phyloP scores from a whole-genome alignment of 2,797 vertebrate species.

The Argya squamiceps region DNA sequence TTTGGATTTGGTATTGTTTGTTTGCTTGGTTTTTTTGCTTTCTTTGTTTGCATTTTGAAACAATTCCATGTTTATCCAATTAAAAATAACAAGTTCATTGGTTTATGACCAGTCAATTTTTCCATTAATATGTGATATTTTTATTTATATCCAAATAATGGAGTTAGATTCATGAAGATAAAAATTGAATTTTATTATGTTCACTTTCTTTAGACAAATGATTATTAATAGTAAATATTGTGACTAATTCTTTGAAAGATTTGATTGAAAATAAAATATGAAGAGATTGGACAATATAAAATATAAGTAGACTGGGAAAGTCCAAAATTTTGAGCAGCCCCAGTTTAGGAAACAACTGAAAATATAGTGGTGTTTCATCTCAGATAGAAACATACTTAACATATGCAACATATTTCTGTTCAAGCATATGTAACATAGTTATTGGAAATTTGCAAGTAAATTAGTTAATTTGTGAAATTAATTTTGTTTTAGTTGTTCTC shows the following conservation, averaged over 20 bases:
- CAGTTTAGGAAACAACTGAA: not conserved
- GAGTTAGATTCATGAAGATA: not conserved
- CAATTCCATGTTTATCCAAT: not conserved
- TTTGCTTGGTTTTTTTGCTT: not conserved
- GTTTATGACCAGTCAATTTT: not conserved
- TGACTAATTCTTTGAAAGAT: not conserved
- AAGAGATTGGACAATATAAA: not conserved
- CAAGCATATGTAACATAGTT: not conserved
- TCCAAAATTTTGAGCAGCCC: not conserved
- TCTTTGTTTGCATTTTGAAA: not conserved
- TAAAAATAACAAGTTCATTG: not conserved
- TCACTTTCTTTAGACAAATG: not conserved
- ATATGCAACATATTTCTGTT: not conserved
- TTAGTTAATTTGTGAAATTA: not conserved
- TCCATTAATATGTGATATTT: not conserved
- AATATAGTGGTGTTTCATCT: accelerated
- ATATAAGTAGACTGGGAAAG: not conserved
- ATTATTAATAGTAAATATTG: not conserved
- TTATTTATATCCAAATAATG: not conserved
- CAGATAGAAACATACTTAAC: not conserved
- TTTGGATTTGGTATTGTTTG: not conserved
- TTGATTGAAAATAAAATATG: not conserved
- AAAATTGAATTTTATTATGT: not conserved
- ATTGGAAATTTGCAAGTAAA: not conserved
- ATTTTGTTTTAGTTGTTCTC: not conserved